Evolutionary conservation across 2,113 vertebrate genomes (phyloP), one percentile per base, ranked within the genome.

Genomic region (Rhinolophus sinicus): DNA sequence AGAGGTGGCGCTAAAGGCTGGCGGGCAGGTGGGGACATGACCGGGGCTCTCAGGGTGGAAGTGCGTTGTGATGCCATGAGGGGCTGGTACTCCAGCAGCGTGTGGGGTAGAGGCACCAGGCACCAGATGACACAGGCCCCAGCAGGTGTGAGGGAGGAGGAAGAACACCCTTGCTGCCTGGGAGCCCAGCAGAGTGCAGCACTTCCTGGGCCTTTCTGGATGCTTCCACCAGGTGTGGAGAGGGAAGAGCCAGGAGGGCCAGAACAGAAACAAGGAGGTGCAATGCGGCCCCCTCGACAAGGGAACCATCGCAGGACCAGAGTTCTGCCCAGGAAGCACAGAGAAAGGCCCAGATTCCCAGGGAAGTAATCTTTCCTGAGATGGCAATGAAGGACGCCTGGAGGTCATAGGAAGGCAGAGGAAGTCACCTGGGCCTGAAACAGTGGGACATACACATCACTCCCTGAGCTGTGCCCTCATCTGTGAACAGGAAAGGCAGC

Each of bases 51-150:
- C 70, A 0, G 19, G 44, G 40, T 4, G 8, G 28, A 30, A 16
- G 60, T 0, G 0, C 13, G 52, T 22, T 2, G 5, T 2, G 24
- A 40, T 4, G 5, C 30, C 28, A 7, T 2, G 0, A 0, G 21
- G 2, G 40, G 50, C 33, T 15, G n/a, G 28, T 8, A 19, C 40
- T 75, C 38, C 8, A 26, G 85, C 64, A 38, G 38, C 1, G 0
- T 0, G 35, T 1, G 2, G 30, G 50, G 62, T 3, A 3, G 47
- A 40, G 26, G 40, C 0, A 22, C 11, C 22, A 3, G 72, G 26
- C 28, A 0, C 33, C 0, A 0, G 24, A 33, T 47, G 67, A 62
- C 64, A 84, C 60, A 52, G 50, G 16, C 10, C 12, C 14, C 5
- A 3, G 67, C n/a, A 52, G 83, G 58, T 8, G 1, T 69, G 52